Evolutionary conservation across 2,113 vertebrate species (phyloP).

Genomic region (Tiliqua scincoides): DNA sequence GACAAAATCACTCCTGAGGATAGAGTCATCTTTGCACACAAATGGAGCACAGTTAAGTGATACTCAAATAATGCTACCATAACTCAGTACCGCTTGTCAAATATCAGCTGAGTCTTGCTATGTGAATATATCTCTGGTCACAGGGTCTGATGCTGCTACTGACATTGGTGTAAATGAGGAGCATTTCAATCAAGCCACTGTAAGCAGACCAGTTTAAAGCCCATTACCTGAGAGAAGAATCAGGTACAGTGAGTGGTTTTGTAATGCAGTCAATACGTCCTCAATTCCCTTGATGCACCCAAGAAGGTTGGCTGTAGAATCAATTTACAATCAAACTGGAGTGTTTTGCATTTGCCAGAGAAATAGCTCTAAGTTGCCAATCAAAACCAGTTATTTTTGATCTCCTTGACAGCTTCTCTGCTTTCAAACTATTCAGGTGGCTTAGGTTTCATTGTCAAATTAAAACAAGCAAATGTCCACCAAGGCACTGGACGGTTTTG

Average conservation of each 20-base stretch:
- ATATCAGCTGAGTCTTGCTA: background rate
- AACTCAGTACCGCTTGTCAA: background rate
- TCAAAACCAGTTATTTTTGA: conserved; percentile 25
- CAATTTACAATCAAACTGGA: conserved; percentile 31
- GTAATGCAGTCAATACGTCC: conserved; percentile 13
- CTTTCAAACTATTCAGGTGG: conserved; percentile 18
- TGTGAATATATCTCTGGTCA: background rate
- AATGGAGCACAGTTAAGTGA: background rate
- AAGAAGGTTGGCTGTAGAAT: conserved; percentile 28
- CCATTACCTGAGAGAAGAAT: background rate
- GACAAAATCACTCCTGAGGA: background rate
- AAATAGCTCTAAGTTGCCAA: conserved; percentile 25
- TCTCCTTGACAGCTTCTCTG: conserved; percentile 30
- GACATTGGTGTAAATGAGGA: background rate
- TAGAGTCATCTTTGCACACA: background rate
- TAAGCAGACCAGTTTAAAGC: background rate
- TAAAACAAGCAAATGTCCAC: conserved; percentile 37
- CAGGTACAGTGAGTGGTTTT: background rate
- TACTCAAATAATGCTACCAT: background rate
- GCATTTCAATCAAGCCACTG: background rate
- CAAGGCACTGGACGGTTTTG: background rate
- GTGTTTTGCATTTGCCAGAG: conserved; percentile 7
- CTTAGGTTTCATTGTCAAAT: conserved; percentile 47
- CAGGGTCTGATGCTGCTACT: background rate
- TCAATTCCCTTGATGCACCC: conserved; percentile 37